Percentiles rank a stretch among this genome's conserved stretches.
These are phyloP conservation scores for Paramuricea clavata DNA, from an alignment of 92 coral and sea anemone species.

Conservation along the genomic window DNA sequence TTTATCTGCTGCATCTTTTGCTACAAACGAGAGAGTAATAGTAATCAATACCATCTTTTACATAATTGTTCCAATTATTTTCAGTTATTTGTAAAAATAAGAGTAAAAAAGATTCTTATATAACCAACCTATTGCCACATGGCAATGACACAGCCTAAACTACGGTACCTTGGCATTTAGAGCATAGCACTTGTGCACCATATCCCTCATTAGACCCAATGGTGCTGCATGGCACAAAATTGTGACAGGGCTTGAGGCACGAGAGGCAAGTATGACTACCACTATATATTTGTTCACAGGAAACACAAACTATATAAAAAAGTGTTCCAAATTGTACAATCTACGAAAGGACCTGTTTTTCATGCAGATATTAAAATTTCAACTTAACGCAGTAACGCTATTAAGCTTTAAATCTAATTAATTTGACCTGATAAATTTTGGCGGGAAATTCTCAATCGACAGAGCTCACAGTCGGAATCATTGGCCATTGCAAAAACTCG, in stretches of 20 bases:
- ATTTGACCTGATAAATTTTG: too few relatives aligned
- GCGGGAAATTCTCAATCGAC: too few relatives aligned
- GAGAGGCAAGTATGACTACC: conserved; percentile 18
- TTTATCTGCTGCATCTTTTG: neutral
- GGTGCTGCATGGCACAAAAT: conserved; percentile 28
- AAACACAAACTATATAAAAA: conserved; percentile 31
- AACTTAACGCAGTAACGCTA: too few relatives aligned
- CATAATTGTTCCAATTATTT: too few relatives aligned
- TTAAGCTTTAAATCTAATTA: too few relatives aligned
- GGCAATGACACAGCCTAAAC: neutral
- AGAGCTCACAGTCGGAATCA: too few relatives aligned
- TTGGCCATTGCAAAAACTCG: too few relatives aligned
- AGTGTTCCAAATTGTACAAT: neutral
- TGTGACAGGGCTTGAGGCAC: conserved; percentile 23
- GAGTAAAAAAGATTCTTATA: neutral
- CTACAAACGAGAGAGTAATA: neutral
- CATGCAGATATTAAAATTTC: too few relatives aligned
- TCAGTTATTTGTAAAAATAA: neutral
- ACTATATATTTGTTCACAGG: conserved; percentile 7
- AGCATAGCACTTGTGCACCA: conserved; percentile 22
- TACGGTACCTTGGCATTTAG: conserved; percentile 26
- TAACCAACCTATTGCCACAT: neutral
- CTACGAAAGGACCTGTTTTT: too few relatives aligned
- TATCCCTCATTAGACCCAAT: neutral
- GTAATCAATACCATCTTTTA: too few relatives aligned